Evolutionary conservation across 1,140 invertebrate genomes (phyloP).

Genomic region (Drosophila orosa): DNA sequence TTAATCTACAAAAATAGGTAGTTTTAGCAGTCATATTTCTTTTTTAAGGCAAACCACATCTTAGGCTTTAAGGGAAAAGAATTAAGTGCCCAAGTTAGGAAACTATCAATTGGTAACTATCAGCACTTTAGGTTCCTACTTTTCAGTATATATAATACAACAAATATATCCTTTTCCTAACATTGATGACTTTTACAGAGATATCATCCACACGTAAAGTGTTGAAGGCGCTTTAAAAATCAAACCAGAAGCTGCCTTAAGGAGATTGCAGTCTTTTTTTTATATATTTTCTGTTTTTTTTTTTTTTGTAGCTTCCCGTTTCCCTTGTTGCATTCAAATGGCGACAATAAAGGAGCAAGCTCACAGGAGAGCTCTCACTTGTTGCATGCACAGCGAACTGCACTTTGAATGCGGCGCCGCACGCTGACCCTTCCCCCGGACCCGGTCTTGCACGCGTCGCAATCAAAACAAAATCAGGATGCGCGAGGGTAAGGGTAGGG

Average conservation of each 20-base stretch:
- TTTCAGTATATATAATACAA: background rate
- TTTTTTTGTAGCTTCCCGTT: background rate
- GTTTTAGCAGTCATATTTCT: too few relatives aligned
- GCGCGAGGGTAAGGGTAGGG: conserved; percentile 8
- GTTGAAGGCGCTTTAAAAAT: conserved; percentile 12
- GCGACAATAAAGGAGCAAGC: conserved; percentile 1
- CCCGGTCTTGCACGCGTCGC: conserved; percentile 61
- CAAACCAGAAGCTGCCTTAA: conserved; percentile 2
- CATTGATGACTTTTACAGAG: background rate
- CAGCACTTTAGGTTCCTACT: background rate
- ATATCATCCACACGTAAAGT: conserved; percentile 11
- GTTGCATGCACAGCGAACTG: conserved; percentile 38
- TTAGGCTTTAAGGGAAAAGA: background rate
- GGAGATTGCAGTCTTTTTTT: background rate
- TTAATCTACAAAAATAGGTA: too few relatives aligned
- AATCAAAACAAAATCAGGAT: conserved; percentile 68
- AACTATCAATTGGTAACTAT: background rate
- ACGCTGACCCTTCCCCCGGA: conserved; percentile 24
- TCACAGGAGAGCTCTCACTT: conserved; percentile 28
- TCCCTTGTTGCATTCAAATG: conserved; percentile 9
- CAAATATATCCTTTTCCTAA: background rate
- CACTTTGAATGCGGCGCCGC: conserved; percentile 14
- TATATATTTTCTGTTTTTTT: too few relatives aligned
- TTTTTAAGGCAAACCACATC: too few relatives aligned
- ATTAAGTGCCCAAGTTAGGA: background rate